Conservation (phyloP, 2,888 invertebrate genomes). For the Acanthococcus lagerstroemiae region DNA sequence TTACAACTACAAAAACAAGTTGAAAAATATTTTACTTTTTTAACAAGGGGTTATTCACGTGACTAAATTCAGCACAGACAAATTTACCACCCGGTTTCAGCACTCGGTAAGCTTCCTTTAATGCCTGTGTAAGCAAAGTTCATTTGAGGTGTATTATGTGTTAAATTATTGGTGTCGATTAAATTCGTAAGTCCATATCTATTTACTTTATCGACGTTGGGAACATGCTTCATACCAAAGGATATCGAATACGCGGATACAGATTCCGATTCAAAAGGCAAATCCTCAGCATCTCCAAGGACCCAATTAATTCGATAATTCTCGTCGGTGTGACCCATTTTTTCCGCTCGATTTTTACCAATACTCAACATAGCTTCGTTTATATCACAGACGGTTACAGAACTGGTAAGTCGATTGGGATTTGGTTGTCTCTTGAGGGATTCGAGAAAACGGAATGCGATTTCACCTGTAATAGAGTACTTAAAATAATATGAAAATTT, state of each 20-base stretch:
- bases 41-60: constrained; percentile 62
- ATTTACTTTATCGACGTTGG: constrained; percentile 68
- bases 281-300: constrained; percentile 64
- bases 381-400: constrained; percentile 79
- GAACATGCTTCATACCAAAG: constrained; percentile 93
- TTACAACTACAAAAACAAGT: too few relatives aligned
- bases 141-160: too few relatives aligned
- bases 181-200: too few relatives aligned
- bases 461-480: constrained; percentile 74
- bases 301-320: constrained; percentile 55
- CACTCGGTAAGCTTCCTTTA: constrained; percentile 86
- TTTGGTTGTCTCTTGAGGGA: constrained; percentile 41
- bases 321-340: constrained; percentile 48
- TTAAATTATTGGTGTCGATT: not conserved
- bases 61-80: constrained; percentile 92
- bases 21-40: constrained; percentile 74
- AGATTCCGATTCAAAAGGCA: constrained; percentile 62
- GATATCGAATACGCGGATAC: constrained; percentile 93
- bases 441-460: constrained; percentile 70
- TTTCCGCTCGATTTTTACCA: constrained; percentile 61
- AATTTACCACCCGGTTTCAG: constrained; percentile 89
- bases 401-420: constrained; percentile 44
- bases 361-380: constrained; percentile 90
- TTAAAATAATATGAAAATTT: too few relatives aligned
- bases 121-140: constrained; percentile 52